These are phyloP conservation scores for Agrochola macilenta DNA, from an alignment of 2,888 invertebrate genomes.

Conservation along the genomic window DNA sequence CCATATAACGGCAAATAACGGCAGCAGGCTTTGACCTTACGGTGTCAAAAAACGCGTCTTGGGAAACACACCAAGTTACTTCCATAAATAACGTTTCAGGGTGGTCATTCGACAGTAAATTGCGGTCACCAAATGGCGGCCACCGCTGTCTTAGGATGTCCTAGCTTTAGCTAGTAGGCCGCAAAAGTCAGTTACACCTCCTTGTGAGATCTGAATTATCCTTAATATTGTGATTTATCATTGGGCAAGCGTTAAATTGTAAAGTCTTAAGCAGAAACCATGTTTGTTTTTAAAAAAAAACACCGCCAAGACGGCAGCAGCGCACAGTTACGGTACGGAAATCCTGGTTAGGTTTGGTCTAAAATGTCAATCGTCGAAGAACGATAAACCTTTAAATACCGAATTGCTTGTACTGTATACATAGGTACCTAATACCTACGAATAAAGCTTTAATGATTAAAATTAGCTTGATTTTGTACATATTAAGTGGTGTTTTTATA, in stretches of 20 bases:
- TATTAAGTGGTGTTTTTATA: neutral
- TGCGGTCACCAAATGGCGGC: neutral
- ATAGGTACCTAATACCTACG: neutral
- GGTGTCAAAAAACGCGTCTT: too few relatives aligned
- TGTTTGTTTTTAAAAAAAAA: neutral
- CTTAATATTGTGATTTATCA: neutral
- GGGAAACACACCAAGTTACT: neutral
- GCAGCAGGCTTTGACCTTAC: neutral
- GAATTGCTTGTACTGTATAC: neutral
- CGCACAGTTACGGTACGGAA: conserved; percentile 16
- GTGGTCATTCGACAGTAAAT: neutral
- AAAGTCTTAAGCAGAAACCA: neutral
- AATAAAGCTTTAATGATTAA: neutral
- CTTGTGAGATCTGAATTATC: neutral
- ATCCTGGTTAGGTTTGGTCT: conserved; percentile 24
- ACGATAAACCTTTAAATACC: neutral
- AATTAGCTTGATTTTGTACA: neutral
- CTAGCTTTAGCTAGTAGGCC: neutral
- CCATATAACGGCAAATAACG: neutral
- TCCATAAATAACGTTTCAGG: neutral
- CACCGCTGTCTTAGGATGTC: neutral
- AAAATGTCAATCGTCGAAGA: conserved; percentile 30
- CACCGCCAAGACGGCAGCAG: neutral
- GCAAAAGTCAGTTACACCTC: neutral
- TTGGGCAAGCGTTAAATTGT: neutral